phyloP scores from a whole-genome alignment of 2,888 invertebrate species.

The Drosophila sordidula region DNA sequence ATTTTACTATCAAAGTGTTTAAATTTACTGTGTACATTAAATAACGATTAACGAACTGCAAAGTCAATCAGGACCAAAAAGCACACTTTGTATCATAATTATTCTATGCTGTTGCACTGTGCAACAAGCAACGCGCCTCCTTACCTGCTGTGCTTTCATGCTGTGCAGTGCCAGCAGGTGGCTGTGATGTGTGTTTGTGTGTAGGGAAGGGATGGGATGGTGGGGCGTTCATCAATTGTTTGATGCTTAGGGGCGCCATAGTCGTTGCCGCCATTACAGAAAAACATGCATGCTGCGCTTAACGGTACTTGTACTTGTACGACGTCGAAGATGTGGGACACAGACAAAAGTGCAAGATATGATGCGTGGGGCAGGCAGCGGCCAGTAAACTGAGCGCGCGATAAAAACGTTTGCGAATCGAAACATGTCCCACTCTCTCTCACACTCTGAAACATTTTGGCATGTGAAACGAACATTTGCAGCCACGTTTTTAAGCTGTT shows the following conservation, averaged over 20 bases:
- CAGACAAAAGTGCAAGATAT: slow-evolving; percentile 46
- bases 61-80: no score
- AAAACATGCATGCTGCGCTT: slow-evolving; percentile 60
- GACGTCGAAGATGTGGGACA: slow-evolving; percentile 52
- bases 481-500: slow-evolving; percentile 26
- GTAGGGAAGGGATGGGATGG: neutral
- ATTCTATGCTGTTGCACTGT: slow-evolving; percentile 23
- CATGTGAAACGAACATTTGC: slow-evolving; percentile 48
- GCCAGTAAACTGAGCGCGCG: slow-evolving; percentile 11
- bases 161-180: slow-evolving; percentile 50
- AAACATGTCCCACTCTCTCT: slow-evolving; percentile 32
- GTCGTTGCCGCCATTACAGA: slow-evolving; percentile 43
- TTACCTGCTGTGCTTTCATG: slow-evolving; percentile 11
- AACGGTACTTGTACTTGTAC: slow-evolving; percentile 47
- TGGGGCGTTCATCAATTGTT: slow-evolving; percentile 39
- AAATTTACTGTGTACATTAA: slow-evolving; percentile 1
- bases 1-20: no score
- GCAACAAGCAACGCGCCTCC: slow-evolving; percentile 21
- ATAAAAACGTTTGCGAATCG: slow-evolving; percentile 41
- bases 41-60: slow-evolving; percentile 7
- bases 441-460: slow-evolving; percentile 46
- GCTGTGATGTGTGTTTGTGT: slow-evolving; percentile 13
- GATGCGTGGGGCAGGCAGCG: slow-evolving; percentile 21
- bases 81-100: neutral
- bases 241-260: slow-evolving; percentile 47